Evolutionary conservation across 2,888 invertebrate species (phyloP).

Genomic region (Phortica okadai): DNA sequence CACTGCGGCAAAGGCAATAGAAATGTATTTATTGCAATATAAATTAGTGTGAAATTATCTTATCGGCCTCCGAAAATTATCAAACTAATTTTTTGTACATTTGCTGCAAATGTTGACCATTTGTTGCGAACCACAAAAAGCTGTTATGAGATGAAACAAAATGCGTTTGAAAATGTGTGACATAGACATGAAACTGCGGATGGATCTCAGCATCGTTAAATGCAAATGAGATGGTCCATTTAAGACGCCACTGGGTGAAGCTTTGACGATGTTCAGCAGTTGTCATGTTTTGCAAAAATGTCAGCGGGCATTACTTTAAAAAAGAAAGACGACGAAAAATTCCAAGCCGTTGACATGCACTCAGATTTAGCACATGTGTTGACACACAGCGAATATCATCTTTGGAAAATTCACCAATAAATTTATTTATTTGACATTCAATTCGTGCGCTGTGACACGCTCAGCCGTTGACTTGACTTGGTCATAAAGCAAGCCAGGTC

Average conservation of each 20-base stretch:
- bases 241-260: background rate
- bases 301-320: no score
- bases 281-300: no score
- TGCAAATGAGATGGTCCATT: background rate
- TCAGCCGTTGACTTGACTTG: background rate
- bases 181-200: no score
- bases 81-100: conserved; percentile 28
- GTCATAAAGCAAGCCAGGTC: conserved; percentile 24
- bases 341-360: background rate
- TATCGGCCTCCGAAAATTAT: conserved; percentile 24
- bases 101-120: conserved; percentile 22
- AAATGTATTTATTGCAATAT: conserved; percentile 23
- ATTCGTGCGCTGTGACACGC: conserved; percentile 20
- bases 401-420: conserved; percentile 11
- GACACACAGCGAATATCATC: conserved; percentile 13
- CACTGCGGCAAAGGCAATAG: background rate
- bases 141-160: no score
- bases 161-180: no score
- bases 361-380: conserved; percentile 4
- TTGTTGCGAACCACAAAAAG: background rate
- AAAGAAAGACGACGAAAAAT: background rate
- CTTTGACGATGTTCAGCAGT: no score
- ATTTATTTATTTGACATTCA: conserved; percentile 29
- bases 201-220: no score
- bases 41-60: conserved; percentile 31